Evolutionary conservation across 2,797 vertebrate species (phyloP).

Genomic region (Harpagifer antarcticus): DNA sequence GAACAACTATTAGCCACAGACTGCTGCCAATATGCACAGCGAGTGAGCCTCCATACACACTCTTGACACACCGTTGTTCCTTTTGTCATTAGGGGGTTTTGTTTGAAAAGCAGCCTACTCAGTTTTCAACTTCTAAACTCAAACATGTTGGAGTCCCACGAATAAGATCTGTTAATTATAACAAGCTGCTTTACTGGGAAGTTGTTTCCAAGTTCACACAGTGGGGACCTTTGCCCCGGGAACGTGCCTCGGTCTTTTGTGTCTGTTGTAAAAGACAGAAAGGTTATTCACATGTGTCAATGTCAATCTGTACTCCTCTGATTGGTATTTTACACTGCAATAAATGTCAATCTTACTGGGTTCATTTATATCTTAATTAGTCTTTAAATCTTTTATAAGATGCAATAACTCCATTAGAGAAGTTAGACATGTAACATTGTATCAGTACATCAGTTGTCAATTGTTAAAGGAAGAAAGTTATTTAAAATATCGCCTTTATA

Average conservation of each 20-base stretch:
- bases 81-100: slow-evolving; percentile 73
- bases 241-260: slow-evolving; percentile 10
- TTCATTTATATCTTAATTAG: neutral
- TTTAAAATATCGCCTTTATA: too few species aligned
- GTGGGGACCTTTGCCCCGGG: slow-evolving; percentile 23
- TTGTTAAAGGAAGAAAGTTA: neutral
- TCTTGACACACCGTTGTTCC: slow-evolving; percentile 46
- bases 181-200: slow-evolving; percentile 35
- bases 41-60: slow-evolving; percentile 29
- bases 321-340: neutral
- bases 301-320: neutral
- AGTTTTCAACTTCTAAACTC: slow-evolving; percentile 62
- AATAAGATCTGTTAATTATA: slow-evolving; percentile 53
- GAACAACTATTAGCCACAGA: slow-evolving; percentile 49
- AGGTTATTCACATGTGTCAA: neutral
- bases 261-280: neutral
- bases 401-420: neutral
- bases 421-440: too few species aligned
- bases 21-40: slow-evolving; percentile 60
- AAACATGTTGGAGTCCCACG: slow-evolving; percentile 53
- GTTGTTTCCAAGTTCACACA: slow-evolving; percentile 7
- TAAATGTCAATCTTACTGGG: neutral
- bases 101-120: slow-evolving; percentile 77
- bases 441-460: neutral
- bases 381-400: neutral